Base-by-base conservation (phyloP, 2,888 invertebrate genomes). In the Cosmia trapezina region DNA sequence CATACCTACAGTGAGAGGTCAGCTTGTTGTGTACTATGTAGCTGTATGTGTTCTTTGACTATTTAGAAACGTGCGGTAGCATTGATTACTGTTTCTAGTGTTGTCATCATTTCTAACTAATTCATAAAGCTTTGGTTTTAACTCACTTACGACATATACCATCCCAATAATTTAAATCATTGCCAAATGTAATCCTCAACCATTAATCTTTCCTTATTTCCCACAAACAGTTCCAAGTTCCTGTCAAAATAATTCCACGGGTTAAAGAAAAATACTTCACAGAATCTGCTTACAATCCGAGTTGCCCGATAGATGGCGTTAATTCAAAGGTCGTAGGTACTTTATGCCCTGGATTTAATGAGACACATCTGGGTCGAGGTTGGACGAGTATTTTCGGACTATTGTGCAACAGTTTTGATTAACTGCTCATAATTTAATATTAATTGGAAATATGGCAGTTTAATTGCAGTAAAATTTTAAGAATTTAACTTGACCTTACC, bases 321-420 rank as follows among this genome's bases (percentile, higher is more conserved):
- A 72, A 76, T 43, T 70, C 78, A 86, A 89, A 88, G 88, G 88
- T 86, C 88, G 83, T 80, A 81, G 81, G 83, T 80, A 81, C 70
- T 78, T 77, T 78, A 83, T 84, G 87, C 86, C 86, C 85, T 85
- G 83, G 71, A 80, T 82, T 78, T 81, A 81, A 83, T 78, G 70
- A 79, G 87, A 85, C 89, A 84, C 78, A 95, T 90, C 80, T 94
- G 83, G 95, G 95, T 95, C 95, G 95, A 94, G 95, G 86, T 73
- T 84, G 61, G 54, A 7, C 70, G 84, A 73, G 83, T 95, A 95
- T 95, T 95, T 95, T 94, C 81, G 92, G 93, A 89, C 85, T 57
- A 91, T 94, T 94, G 91, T 93, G 93, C 91, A 95, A 95, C 89
- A 74, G 78, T 88, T 88, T 88, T 90, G 86, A 90, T 89, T 86